These are phyloP conservation scores for Mythimna vitellina DNA, from an alignment of 2,888 invertebrate species.

Conservation along the genomic window DNA sequence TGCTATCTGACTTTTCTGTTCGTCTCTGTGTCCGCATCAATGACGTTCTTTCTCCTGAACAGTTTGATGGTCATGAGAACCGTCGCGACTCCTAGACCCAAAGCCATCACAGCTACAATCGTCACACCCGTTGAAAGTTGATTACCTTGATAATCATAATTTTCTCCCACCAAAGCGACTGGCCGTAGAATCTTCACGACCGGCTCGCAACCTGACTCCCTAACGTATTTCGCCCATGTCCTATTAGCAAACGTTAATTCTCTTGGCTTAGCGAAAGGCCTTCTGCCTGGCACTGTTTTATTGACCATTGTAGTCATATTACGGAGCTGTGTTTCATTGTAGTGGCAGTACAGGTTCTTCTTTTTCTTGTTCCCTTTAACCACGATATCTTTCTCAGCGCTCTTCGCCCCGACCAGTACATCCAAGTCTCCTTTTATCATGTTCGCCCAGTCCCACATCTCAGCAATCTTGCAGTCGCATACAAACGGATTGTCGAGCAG, in stretches of 20 bases:
- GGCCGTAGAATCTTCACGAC: conserved; percentile 88
- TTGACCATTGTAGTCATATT: conserved; percentile 86
- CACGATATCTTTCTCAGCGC: conserved; percentile 91
- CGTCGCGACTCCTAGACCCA: conserved; percentile 76
- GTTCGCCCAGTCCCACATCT: conserved; percentile 94
- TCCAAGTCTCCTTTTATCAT: conserved; percentile 92
- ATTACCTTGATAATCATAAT: conserved; percentile 67
- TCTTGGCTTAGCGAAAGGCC: conserved; percentile 90
- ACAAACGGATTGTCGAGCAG: conserved; percentile 93
- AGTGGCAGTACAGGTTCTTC: conserved; percentile 91
- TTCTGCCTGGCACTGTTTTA: conserved; percentile 89
- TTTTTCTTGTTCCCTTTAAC: conserved; percentile 92
- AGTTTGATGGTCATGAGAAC: conserved; percentile 83
- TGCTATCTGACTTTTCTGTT: conserved; percentile 82
- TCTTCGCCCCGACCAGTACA: conserved; percentile 92
- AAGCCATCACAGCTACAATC: conserved; percentile 79
- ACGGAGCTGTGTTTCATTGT: conserved; percentile 90
- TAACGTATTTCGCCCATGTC: conserved; percentile 94
- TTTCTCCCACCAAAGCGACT: conserved; percentile 79
- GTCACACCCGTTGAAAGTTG: conserved; percentile 76
- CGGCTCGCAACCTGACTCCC: conserved; percentile 92
- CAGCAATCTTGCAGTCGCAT: conserved; percentile 93
- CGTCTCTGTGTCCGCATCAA: conserved; percentile 75
- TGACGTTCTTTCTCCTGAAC: conserved; percentile 70
- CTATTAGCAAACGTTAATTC: conserved; percentile 91